Base-by-base conservation (phyloP, 2,113 vertebrate species). In the Mohoua ochrocephala region DNA sequence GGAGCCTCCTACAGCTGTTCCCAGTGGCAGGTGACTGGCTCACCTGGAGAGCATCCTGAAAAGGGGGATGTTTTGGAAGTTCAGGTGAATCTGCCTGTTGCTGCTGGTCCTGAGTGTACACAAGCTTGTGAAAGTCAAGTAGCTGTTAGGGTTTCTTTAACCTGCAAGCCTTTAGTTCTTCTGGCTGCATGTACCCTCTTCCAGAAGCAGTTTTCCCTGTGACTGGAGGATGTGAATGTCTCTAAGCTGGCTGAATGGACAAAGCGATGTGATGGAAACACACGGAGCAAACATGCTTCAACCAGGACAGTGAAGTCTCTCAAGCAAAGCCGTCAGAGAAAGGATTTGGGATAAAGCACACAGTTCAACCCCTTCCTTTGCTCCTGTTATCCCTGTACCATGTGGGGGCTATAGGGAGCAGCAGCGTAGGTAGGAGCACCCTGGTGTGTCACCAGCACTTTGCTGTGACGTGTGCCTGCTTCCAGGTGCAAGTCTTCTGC, bases 111-210 rank as follows among this genome's bases (percentile, higher is more conserved):
- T 30, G 30, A 21, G 53, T 3, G 23, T 79, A 61, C 68, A 22
- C 45, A 68, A 60, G 59, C 18, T 2, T 14, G 23, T 47, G 27
- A 53, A 69, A 85, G 60, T 64, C 27, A 71, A 53, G 68, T n/a
- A 78, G 41, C 65, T 92, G 18, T 44, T 68, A 37, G 28, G 60
- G 26, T 75, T 95, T 92, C 64, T 95, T 93, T 74, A 54, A 70
- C 69, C 33, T 90, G 1, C 8, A 37, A 64, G 56, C 23, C 44
- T 84, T 60, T 53, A 70, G 68, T 56, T 76, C 39, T 88, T 57
- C n/a, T 47, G 75, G 42, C 75, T 92, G 33, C 35, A 19, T 18
- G 1, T 17, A 28, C 4, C 8, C 10, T 60, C n/a, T 74, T 92
- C 67, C 45, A 83, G 71, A 61, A 76, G 53, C 71, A 73, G 15